A percentile compares a stretch with the other conserved stretches of the same genome.
These are phyloP conservation scores for Macroramphosus scolopax DNA, from an alignment of 2,797 vertebrate species.

Conservation along the genomic window DNA sequence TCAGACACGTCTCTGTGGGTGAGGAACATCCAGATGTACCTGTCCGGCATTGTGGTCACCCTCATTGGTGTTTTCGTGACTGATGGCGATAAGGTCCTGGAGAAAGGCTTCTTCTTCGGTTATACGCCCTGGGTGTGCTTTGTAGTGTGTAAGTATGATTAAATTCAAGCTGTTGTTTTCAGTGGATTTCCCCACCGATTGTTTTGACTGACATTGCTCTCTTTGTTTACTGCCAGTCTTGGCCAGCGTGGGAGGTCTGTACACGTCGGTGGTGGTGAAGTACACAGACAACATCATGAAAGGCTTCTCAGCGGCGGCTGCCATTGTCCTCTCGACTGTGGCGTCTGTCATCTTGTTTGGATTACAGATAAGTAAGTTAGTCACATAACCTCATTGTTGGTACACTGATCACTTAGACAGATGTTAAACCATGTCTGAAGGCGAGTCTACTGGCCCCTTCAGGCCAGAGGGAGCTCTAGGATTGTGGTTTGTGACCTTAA, in stretches of 20 bases:
- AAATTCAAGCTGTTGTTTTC: not conserved
- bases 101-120: constrained; percentile 95
- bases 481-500: too few species aligned
- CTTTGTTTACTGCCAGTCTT: constrained; percentile 79
- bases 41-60: constrained; percentile 92
- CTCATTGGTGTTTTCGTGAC: constrained; percentile 82
- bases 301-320: constrained; percentile 94
- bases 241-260: constrained; percentile 92
- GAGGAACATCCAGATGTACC: constrained; percentile 98
- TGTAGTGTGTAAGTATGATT: constrained; percentile 87
- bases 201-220: constrained; percentile 4
- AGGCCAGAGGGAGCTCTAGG: too few species aligned
- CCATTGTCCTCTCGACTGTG: constrained; percentile 92
- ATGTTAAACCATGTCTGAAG: too few species aligned
- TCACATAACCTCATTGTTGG: not conserved
- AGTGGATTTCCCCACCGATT: too few species aligned
- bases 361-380: constrained; percentile 91
- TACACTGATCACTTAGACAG: too few species aligned
- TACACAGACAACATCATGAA: constrained; percentile 99
- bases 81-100: constrained; percentile 83
- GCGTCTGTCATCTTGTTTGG: constrained; percentile 93
- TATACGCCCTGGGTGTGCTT: constrained; percentile 91
- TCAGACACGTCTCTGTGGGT: constrained; percentile 98
- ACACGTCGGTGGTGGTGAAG: constrained; percentile 96
- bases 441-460: too few species aligned